These are phyloP conservation scores for Python bivittatus DNA, from an alignment of 2,113 vertebrate species.

Conservation along the genomic window DNA sequence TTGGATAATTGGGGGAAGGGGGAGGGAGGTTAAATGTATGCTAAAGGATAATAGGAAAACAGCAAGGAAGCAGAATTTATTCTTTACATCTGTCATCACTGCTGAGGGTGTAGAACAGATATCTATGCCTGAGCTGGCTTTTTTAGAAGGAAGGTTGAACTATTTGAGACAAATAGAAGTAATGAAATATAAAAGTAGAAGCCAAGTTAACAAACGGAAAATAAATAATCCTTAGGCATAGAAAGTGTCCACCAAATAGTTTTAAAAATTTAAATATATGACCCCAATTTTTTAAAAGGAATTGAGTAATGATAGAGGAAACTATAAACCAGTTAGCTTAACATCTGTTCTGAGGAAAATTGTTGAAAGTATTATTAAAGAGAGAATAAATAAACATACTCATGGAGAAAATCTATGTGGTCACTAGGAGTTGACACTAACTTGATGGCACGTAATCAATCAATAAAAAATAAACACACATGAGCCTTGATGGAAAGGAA, in stretches of 20 bases:
- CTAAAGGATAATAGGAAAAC: not conserved
- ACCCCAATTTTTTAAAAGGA: not conserved
- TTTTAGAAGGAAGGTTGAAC: not conserved
- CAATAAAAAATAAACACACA: not conserved
- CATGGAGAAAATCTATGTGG: not conserved
- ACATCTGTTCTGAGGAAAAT: not conserved
- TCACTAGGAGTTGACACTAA: not conserved
- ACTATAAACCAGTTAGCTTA: not conserved
- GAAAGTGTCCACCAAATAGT: not conserved
- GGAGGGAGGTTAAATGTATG: not conserved
- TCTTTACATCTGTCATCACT: not conserved
- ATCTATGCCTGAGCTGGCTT: not conserved
- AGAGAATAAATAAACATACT: not conserved
- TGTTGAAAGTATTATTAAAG: not conserved
- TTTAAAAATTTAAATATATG: not conserved
- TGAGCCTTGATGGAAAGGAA: not conserved
- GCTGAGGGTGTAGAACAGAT: not conserved
- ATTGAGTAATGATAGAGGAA: not conserved
- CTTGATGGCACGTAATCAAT: not conserved
- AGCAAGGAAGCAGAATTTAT: not conserved
- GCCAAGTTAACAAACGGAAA: not conserved
- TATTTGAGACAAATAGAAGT: not conserved
- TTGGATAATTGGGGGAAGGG: not conserved
- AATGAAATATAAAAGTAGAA: not conserved
- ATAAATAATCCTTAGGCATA: not conserved